phyloP scores from a whole-genome alignment of 2,797 vertebrate species.

The Sciurus carolinensis region DNA sequence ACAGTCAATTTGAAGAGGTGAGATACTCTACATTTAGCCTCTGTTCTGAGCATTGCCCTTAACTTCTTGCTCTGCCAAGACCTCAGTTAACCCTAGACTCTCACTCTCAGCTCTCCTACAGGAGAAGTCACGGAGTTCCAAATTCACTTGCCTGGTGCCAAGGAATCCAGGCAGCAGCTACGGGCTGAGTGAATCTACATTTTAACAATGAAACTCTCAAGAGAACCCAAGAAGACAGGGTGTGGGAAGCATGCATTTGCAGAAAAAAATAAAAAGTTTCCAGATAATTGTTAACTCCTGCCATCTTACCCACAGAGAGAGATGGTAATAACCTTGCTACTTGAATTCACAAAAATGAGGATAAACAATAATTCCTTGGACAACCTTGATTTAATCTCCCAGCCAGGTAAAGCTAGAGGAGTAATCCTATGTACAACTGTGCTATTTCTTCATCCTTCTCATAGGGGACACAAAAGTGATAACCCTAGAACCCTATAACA shows the following conservation, averaged over 20 bases:
- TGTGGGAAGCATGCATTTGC: accelerated
- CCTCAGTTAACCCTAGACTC: neutral
- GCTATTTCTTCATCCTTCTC: neutral
- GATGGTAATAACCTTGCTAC: neutral
- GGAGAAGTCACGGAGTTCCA: neutral
- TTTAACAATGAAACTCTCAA: neutral
- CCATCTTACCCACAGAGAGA: neutral
- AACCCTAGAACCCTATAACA: neutral
- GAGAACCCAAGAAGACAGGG: neutral
- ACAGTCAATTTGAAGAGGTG: neutral
- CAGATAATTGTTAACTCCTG: neutral
- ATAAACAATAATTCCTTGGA: neutral
- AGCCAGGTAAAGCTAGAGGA: neutral
- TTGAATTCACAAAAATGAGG: neutral
- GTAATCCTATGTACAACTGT: neutral
- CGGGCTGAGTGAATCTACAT: neutral
- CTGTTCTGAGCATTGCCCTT: neutral
- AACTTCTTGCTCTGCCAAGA: conserved; percentile 9
- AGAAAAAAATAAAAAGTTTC: neutral
- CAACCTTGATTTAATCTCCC: neutral
- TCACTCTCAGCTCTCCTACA: neutral
- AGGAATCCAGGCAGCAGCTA: neutral
- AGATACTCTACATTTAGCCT: conserved; percentile 19
- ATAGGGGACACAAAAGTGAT: neutral
- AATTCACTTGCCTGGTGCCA: neutral